Conservation (phyloP, 2,113 vertebrate species). For the Sinosuthora webbiana region DNA sequence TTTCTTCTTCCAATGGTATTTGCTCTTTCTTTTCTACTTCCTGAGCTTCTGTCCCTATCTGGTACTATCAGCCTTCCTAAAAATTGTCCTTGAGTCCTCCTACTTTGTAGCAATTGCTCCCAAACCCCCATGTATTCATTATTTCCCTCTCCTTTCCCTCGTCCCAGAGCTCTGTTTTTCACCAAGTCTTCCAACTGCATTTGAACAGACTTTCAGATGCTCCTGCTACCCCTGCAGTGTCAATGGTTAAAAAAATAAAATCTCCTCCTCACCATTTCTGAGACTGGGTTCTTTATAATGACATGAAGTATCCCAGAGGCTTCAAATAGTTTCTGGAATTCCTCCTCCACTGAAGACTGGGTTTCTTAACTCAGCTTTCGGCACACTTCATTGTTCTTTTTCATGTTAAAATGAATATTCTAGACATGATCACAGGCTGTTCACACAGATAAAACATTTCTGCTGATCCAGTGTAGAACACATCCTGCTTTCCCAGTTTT, state of each 20-base stretch:
- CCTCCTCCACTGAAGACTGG: not conserved
- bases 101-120: not conserved
- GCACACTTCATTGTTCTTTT: not conserved
- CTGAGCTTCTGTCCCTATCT: not conserved
- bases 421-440: not conserved
- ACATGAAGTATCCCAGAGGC: not conserved
- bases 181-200: not conserved
- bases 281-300: not conserved
- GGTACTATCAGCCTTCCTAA: not conserved
- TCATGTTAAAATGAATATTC: not conserved
- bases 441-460: not conserved
- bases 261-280: not conserved
- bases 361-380: not conserved
- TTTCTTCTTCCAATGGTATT: not conserved
- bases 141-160: not conserved
- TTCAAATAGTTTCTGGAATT: not conserved
- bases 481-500: not conserved
- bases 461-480: not conserved
- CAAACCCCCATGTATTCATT: rapidly evolving
- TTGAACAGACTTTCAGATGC: not conserved
- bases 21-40: not conserved
- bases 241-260: not conserved
- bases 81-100: not conserved
- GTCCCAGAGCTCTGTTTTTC: not conserved
- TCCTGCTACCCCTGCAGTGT: not conserved